Percentiles rank a stretch among this genome's conserved stretches.
Evolutionary conservation across 2,888 invertebrate species (phyloP).

Genomic region (Eucriotettix oculatus): DNA sequence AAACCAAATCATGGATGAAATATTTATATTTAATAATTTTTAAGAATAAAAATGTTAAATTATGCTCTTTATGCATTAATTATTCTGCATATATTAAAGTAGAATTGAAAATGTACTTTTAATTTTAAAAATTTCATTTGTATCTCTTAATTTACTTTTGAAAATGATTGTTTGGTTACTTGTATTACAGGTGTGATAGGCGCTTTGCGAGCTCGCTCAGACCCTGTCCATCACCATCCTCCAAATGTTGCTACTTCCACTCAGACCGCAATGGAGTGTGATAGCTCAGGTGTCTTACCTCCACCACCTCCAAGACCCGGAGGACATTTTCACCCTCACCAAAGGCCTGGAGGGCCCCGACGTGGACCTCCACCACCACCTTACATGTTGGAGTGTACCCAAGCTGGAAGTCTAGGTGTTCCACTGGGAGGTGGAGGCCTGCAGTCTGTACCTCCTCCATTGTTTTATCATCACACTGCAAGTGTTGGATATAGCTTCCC

Average conservation of each 20-base stretch:
- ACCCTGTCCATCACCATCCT: no score
- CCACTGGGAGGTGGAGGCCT: conserved; percentile 17
- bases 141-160: background rate
- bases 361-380: conserved; percentile 24
- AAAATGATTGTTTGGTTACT: background rate
- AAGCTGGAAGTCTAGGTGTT: conserved; percentile 25
- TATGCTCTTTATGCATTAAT: no score
- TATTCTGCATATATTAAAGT: no score
- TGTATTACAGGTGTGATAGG: background rate
- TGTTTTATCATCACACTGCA: background rate
- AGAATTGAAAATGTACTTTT: background rate
- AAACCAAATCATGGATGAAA: no score
- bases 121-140: background rate
- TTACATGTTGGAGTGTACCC: conserved; percentile 24
- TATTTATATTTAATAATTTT: no score
- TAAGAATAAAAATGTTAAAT: no score
- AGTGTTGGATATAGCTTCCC: background rate
- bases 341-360: conserved; percentile 17
- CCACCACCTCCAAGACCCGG: conserved; percentile 25
- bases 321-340: conserved; percentile 10
- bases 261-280: conserved; percentile 50
- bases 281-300: conserved; percentile 32
- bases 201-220: background rate
- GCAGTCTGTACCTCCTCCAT: conserved; percentile 1
- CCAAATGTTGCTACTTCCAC: background rate